Evolutionary conservation across 92 coral and sea anemone species (phyloP).

Genomic region (Pocillopora meandrina): DNA sequence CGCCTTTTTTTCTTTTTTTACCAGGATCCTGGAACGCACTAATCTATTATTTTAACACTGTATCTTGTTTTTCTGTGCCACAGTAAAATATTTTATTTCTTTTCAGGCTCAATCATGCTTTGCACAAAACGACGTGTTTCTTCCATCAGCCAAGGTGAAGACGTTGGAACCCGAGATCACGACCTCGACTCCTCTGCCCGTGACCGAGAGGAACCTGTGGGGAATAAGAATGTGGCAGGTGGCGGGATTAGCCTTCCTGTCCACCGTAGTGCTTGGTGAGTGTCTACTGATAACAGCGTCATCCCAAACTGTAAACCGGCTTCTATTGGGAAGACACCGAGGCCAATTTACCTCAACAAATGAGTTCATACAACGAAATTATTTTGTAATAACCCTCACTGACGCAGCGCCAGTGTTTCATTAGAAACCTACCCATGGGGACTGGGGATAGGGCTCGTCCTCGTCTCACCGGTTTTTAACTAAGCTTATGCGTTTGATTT

Average conservation of each 20-base stretch:
- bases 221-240: constrained; percentile 76
- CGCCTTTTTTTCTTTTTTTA: too few species aligned
- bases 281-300: background rate
- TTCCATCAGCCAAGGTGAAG: constrained; percentile 57
- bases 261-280: constrained; percentile 56
- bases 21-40: too few species aligned
- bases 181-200: constrained; percentile 47
- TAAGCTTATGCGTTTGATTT: background rate
- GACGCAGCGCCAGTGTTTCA: too few species aligned
- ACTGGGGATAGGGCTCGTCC: too few species aligned
- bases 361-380: too few species aligned
- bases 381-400: too few species aligned
- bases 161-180: constrained; percentile 39
- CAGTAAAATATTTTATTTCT: background rate
- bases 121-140: constrained; percentile 40
- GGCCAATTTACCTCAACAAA: too few species aligned
- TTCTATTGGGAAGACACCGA: too few species aligned
- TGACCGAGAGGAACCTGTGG: constrained; percentile 62
- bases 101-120: constrained; percentile 30
- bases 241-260: constrained; percentile 45
- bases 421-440: too few species aligned
- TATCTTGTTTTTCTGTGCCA: too few species aligned
- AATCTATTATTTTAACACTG: too few species aligned
- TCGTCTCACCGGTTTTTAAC: too few species aligned
- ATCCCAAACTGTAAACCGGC: background rate